Evolutionary conservation across 2,113 vertebrate genomes (phyloP), one percentile per base, ranked within the genome.

Genomic region (Holacanthus passer): DNA sequence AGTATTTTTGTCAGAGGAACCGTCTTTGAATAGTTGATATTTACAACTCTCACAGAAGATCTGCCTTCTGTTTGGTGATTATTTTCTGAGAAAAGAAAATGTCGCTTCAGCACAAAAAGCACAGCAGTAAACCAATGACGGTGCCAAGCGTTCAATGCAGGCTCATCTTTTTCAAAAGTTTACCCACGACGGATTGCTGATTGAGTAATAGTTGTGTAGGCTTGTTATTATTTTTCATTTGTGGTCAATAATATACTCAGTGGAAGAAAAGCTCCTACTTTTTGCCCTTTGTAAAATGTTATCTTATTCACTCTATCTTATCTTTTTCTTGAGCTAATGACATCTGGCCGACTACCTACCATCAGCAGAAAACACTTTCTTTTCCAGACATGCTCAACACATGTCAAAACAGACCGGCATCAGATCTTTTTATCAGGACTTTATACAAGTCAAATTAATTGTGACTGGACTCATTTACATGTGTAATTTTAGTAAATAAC

Each of bases 81-180:
- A 37, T 41, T 52, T 37, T 67, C 10, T 39, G 12, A 53, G 16
- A 45, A 62, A 27, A 12, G 0, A 9, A 41, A 52, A 37, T 31
- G 19, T 39, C 67, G 37, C 60, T 27, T 56, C 62, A 73, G 62
- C 62, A 73, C 55, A 77, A 63, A 72, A 77, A 53, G 5, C 67
- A 39, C 55, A 77, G 19, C 53, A 56, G 41, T 43, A 55, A 64
- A 69, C 32, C n/a, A 63, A 24, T 37, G 43, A 16, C n/a, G 3
- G 4, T 35, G 37, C 60, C 31, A 53, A 29, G 5, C 39, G 2
- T 31, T 60, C 13, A 22, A 27, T 45, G 22, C 11, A 79, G 27
- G 14, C 47, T 17, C 27, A 64, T 45, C 37, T 27, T 64, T 53
- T 78, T 69, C 4, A 50, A 41, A 70, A 29, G 11, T 58, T 32